Evolutionary conservation across 2,113 vertebrate species (phyloP).

Genomic region (Agapornis roseicollis): DNA sequence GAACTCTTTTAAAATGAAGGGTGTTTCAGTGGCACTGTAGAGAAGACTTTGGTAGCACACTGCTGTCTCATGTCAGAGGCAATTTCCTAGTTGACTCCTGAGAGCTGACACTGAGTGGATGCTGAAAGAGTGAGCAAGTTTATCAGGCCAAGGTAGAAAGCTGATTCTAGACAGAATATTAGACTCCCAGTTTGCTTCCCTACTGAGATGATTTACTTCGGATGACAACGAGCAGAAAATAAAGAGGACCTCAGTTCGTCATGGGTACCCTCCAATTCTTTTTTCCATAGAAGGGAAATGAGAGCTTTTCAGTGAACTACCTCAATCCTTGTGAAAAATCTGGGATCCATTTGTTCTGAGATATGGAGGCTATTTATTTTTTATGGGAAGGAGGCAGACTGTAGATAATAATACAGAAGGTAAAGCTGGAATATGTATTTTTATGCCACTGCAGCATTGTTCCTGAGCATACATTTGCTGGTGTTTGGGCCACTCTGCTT

Average conservation of each 20-base stretch:
- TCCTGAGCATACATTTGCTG: not conserved
- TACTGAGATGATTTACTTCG: constrained; percentile 48
- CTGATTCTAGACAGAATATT: constrained; percentile 41
- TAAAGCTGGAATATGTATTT: constrained; percentile 35
- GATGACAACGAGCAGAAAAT: constrained; percentile 53
- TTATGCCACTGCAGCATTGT: constrained; percentile 8
- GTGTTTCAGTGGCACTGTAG: not conserved
- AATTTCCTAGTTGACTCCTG: not conserved
- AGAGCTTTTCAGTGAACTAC: constrained; percentile 48
- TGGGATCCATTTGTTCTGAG: constrained; percentile 57
- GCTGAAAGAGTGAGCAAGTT: constrained; percentile 32
- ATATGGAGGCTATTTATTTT: constrained; percentile 58
- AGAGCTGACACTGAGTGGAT: constrained; percentile 4
- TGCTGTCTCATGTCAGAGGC: not conserved
- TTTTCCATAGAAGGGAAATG: constrained; percentile 52
- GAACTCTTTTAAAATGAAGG: not conserved
- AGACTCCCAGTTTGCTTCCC: constrained; percentile 43
- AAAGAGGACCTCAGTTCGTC: constrained; percentile 45
- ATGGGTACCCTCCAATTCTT: constrained; percentile 41
- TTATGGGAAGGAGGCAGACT: constrained; percentile 34
- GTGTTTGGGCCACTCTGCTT: constrained; percentile 6
- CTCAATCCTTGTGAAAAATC: constrained; percentile 60
- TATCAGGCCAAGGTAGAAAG: constrained; percentile 34
- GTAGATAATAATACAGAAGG: constrained; percentile 39
- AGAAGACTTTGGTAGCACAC: not conserved